Evolutionary conservation across 2,797 vertebrate species (phyloP), one percentile per base, ranked within the genome.

Genomic region (Acipenser ruthenus): DNA sequence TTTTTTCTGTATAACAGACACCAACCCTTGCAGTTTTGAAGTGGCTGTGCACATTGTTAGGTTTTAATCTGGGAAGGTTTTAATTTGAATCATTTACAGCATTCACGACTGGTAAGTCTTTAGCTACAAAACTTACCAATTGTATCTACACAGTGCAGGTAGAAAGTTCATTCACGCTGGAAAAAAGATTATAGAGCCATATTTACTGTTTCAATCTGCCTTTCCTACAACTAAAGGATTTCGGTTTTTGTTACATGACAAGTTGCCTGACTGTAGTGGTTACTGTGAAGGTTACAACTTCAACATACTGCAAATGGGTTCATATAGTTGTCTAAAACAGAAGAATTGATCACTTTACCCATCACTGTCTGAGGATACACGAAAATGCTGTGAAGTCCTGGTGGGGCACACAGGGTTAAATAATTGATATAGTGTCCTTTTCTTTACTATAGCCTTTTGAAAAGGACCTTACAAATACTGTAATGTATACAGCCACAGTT

Each of bases 401-500:
- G 18, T 50, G 13, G 8, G 48, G 12, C 48, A 11, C 48, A 13
- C 9, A 10, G 51, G 48, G 6, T 18, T 66, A 49, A 9, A 18
- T 58, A 48, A 50, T 59, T 55, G 56, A 55, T 53, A 65, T n/a
- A 58, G 1, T 7, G 1, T 15, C 2, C 12, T 58, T 55, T 37
- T 12, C 55, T 67, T 49, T 51, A 13, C 10, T 60, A 58, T 66
- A 52, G 12, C 69, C 53, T 66, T 60, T 52, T 61, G 49, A 63
- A 50, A 18, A 58, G 53, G 62, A 56, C 15, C 53, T 12, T 55
- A 63, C 48, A 9, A 50, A 49, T 48, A 65, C 67, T 74, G 62
- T 74, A 9, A 62, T 62, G 10, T 62, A 6, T 15, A 37, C 60
- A 62, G 68, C 23, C 67, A 78, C 63, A 69, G 68, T 67, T 15